Percentiles rank a stretch among this genome's conserved stretches.
Evolutionary conservation across 2,797 vertebrate genomes (phyloP).

Genomic region (Loriculus beryllinus): DNA sequence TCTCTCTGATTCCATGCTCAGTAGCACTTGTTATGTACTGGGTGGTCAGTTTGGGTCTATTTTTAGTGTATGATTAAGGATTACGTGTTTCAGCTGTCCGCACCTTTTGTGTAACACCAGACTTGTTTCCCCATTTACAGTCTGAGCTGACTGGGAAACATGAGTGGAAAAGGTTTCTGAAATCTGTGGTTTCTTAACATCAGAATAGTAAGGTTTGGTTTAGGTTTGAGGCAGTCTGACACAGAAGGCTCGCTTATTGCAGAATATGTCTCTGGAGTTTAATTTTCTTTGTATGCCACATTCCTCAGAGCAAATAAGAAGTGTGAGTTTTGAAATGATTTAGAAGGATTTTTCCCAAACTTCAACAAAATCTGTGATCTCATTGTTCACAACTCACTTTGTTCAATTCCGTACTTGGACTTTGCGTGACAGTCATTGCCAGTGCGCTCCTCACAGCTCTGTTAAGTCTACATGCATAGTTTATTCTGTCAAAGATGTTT

Average conservation of each 20-base stretch:
- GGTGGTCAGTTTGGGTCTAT: constrained; percentile 37
- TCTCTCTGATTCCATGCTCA: not conserved
- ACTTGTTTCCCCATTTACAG: constrained; percentile 15
- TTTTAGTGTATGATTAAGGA: constrained; percentile 42
- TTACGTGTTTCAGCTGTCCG: constrained; percentile 37
- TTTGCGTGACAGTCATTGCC: not conserved
- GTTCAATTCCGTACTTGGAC: not conserved
- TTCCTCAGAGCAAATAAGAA: constrained; percentile 39
- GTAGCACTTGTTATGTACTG: not conserved
- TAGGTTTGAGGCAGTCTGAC: not conserved
- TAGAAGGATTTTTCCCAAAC: constrained; percentile 1
- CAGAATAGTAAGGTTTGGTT: not conserved
- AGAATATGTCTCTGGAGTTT: constrained; percentile 5
- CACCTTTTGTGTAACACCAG: constrained; percentile 34
- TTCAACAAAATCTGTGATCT: constrained; percentile 2
- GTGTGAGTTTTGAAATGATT: constrained; percentile 11
- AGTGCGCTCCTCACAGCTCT: not conserved
- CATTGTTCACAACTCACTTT: not conserved
- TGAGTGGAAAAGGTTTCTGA: constrained; percentile 34
- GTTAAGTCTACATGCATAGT: not conserved
- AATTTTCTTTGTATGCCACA: not conserved
- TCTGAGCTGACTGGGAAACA: not conserved
- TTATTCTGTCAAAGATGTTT: not conserved
- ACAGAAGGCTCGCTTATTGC: constrained; percentile 15
- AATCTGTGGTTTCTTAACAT: constrained; percentile 5